Conservation (phyloP, 2,888 invertebrate species). For the Celastrina argiolus region DNA sequence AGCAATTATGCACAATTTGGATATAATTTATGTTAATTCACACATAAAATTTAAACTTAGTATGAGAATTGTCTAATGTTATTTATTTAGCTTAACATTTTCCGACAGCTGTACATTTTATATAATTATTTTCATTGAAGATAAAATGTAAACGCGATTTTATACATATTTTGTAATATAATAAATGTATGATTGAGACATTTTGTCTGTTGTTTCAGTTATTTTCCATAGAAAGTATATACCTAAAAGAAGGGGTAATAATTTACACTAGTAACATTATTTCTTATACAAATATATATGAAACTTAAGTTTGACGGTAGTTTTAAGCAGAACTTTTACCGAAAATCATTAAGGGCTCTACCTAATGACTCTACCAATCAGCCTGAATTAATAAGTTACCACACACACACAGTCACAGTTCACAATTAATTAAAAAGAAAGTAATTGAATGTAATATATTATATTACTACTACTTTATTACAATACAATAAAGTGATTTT, state of each 20-base stretch:
- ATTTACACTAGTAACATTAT: not conserved
- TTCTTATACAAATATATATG: not conserved
- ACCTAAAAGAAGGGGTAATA: not conserved
- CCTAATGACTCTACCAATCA: too few species aligned
- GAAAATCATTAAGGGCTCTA: too few species aligned
- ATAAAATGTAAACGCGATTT: slow-evolving; percentile 7
- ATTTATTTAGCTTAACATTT: not conserved
- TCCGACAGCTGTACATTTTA: not conserved
- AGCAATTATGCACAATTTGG: not conserved
- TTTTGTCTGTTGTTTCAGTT: not conserved
- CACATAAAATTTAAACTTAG: not conserved
- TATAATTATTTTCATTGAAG: slow-evolving; percentile 1
- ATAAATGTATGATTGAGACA: slow-evolving; percentile 6
- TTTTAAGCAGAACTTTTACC: too few species aligned
- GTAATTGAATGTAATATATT: too few species aligned
- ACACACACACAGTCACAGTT: too few species aligned
- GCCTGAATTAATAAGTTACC: too few species aligned
- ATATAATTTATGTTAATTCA: slow-evolving; percentile 8
- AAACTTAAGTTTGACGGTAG: too few species aligned
- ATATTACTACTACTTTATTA: too few species aligned
- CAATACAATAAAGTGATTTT: too few species aligned
- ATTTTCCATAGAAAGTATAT: not conserved
- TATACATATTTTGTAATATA: slow-evolving; percentile 20
- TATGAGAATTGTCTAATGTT: not conserved
- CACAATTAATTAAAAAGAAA: too few species aligned